These are phyloP conservation scores for Heliconius hermathena DNA, from an alignment of 1,140 invertebrate species.

Conservation along the genomic window DNA sequence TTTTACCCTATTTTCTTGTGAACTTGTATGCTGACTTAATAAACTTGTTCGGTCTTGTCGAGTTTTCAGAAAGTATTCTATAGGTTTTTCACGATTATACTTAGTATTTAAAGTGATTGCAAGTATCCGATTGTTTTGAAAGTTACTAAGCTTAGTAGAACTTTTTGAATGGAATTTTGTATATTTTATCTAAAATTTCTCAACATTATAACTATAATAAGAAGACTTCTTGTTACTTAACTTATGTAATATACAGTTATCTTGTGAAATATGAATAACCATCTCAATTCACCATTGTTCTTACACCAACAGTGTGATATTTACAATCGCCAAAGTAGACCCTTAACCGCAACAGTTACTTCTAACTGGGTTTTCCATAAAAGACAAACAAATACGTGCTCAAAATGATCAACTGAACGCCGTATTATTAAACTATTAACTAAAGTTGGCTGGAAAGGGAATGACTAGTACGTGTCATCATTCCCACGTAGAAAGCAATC, in stretches of 20 bases:
- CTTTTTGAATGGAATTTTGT: neutral
- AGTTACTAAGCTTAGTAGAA: neutral
- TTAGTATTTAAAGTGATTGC: neutral
- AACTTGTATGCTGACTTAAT: conserved; percentile 31
- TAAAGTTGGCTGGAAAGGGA: conserved; percentile 63
- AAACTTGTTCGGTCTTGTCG: conserved; percentile 19
- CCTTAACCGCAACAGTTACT: conserved; percentile 56
- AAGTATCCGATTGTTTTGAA: conserved; percentile 4
- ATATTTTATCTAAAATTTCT: neutral
- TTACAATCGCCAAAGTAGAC: conserved; percentile 51
- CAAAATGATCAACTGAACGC: conserved; percentile 59
- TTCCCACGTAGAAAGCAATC: conserved; percentile 48
- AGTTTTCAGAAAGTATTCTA: conserved; percentile 34
- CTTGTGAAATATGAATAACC: conserved; percentile 29
- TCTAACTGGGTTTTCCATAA: conserved; percentile 60
- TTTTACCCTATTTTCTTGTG: conserved; percentile 39
- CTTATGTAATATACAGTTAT: conserved; percentile 33
- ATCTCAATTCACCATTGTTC: conserved; percentile 25
- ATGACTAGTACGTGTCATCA: conserved; percentile 64
- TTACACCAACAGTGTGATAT: conserved; percentile 23
- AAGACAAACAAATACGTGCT: conserved; percentile 61
- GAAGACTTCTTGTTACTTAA: neutral
- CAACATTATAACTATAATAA: neutral
- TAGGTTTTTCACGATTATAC: neutral
- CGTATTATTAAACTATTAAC: conserved; percentile 62